phyloP scores from a whole-genome alignment of 2,797 vertebrate species.

The Pteronotus mesoamericanus region DNA sequence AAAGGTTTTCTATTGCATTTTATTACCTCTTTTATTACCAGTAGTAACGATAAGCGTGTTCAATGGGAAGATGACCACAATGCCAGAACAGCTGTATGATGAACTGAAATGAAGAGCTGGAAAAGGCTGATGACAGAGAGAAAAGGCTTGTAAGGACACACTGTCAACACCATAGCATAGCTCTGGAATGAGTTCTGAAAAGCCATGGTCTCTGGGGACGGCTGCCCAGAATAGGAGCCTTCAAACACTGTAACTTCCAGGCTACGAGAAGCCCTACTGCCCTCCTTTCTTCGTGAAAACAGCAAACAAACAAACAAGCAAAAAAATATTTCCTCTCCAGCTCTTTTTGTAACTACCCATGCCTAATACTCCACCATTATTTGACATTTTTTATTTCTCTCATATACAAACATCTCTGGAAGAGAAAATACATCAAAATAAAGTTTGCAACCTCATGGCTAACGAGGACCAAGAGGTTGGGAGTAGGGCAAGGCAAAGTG shows the following conservation, averaged over 20 bases:
- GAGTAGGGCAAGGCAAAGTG: background rate
- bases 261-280: background rate
- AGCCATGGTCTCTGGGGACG: background rate
- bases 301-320: background rate
- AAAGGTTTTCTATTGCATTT: background rate
- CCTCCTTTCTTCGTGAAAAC: background rate
- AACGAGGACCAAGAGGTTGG: background rate
- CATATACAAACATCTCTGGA: background rate
- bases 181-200: slow-evolving; percentile 36
- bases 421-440: background rate
- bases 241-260: background rate
- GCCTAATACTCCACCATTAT: background rate
- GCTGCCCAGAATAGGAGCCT: slow-evolving; percentile 3
- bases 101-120: background rate
- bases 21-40: slow-evolving; percentile 22
- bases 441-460: background rate
- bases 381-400: background rate
- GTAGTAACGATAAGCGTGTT: background rate
- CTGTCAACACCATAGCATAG: background rate
- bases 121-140: slow-evolving; percentile 7
- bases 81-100: background rate
- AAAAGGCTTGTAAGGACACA: background rate
- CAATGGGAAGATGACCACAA: background rate
- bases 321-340: background rate
- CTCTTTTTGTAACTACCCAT: background rate